These are phyloP conservation scores for Hylyphantes graminicola DNA, from an alignment of 1,140 invertebrate genomes.

Conservation along the genomic window DNA sequence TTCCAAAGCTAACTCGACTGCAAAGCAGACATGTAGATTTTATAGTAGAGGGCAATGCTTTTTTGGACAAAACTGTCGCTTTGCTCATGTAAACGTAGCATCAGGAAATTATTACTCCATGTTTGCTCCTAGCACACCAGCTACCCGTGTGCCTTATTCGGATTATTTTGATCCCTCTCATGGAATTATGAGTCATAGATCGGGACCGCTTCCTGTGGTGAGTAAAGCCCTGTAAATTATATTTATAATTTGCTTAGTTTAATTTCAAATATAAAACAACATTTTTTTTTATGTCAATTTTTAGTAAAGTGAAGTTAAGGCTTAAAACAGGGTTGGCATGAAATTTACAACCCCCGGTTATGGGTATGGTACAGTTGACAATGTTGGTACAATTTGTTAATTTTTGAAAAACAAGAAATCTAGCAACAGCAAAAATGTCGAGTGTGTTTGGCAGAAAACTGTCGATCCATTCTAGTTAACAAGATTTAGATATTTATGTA, in stretches of 20 bases:
- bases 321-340: no score
- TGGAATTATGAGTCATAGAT: background rate
- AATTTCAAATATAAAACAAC: no score
- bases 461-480: no score
- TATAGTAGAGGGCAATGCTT: conserved; percentile 2
- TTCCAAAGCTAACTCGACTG: background rate
- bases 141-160: background rate
- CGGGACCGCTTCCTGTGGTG: background rate
- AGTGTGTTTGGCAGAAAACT: no score
- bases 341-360: no score
- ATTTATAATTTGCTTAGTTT: conserved; percentile 4
- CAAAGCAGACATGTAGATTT: conserved; percentile 7
- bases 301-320: background rate
- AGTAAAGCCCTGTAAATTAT: background rate
- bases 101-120: conserved; percentile 1
- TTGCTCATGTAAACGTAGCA: background rate
- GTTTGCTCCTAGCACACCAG: conserved; percentile 1
- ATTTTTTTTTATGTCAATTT: background rate
- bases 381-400: no score
- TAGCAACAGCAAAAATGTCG: no score
- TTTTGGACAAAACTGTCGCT: conserved; percentile 1
- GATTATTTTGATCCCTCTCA: background rate
- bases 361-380: no score
- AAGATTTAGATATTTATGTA: no score
- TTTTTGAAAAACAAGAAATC: no score